These are phyloP conservation scores for Drosophila leontia DNA, from an alignment of 1,140 invertebrate species.

Conservation along the genomic window DNA sequence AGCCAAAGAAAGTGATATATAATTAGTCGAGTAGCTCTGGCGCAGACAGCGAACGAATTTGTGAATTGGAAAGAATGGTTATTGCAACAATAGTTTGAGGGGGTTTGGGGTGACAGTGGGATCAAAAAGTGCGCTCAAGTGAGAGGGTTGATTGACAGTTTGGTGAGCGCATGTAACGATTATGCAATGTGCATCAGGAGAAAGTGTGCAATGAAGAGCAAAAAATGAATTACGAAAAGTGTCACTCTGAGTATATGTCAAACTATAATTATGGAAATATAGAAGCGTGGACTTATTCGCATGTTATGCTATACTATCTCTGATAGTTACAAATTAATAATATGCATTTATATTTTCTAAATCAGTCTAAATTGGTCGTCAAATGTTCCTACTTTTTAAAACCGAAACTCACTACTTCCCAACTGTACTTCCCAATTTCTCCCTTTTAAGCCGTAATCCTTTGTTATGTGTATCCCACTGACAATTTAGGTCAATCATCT, in stretches of 20 bases:
- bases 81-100: constrained; percentile 17
- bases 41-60: constrained; percentile 14
- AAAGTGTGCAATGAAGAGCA: constrained; percentile 31
- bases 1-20: constrained; percentile 64
- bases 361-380: not conserved
- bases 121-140: constrained; percentile 19
- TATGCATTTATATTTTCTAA: not conserved
- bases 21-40: constrained; percentile 57
- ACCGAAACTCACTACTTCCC: not conserved
- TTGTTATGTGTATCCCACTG: constrained; percentile 29
- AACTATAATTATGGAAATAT: constrained; percentile 4
- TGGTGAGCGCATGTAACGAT: constrained; percentile 25
- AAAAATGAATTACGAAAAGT: constrained; percentile 27
- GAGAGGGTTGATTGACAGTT: constrained; percentile 55
- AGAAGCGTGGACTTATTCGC: not conserved
- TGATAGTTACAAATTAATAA: not conserved
- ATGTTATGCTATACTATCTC: not conserved
- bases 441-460: constrained; percentile 16
- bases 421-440: constrained; percentile 18
- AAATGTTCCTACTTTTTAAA: not conserved
- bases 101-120: constrained; percentile 1
- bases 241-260: not conserved
- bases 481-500: constrained; percentile 71
- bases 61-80: constrained; percentile 35
- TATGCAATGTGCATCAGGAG: constrained; percentile 41